Conservation (phyloP, 1,140 invertebrate species). For the Thalassaphorura encarpata region DNA sequence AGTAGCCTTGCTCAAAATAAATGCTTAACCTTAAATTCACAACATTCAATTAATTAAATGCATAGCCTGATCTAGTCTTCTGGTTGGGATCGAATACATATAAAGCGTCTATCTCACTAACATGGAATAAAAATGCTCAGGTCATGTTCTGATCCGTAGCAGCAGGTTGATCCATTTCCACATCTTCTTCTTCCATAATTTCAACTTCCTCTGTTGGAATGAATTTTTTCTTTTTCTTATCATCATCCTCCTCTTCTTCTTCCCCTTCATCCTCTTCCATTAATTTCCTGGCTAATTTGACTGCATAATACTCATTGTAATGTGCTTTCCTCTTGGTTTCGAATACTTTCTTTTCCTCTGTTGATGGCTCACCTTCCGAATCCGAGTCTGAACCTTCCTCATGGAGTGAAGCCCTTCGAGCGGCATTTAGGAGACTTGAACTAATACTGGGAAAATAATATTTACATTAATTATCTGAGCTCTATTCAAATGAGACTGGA, state of each 20-base stretch:
- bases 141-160: background rate
- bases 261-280: constrained; percentile 83
- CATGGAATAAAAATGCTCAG: too few species aligned
- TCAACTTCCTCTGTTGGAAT: constrained; percentile 22
- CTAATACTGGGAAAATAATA: background rate
- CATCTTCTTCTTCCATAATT: constrained; percentile 4
- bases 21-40: too few species aligned
- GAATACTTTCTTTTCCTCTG: constrained; percentile 48
- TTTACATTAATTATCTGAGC: background rate
- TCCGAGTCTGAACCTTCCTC: constrained; percentile 48
- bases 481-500: background rate
- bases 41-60: too few species aligned
- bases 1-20: too few species aligned
- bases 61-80: too few species aligned
- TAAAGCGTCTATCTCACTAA: too few species aligned
- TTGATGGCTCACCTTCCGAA: constrained; percentile 51
- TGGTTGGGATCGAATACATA: too few species aligned
- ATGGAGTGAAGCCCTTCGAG: constrained; percentile 37
- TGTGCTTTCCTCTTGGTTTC: constrained; percentile 64
- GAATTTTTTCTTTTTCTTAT: constrained; percentile 31
- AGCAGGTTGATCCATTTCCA: background rate
- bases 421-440: constrained; percentile 36
- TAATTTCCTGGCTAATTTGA: constrained; percentile 77
- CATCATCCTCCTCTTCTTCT: constrained; percentile 49
- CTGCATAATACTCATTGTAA: constrained; percentile 93